A percentile compares a stretch with the other conserved stretches of the same genome.
Conservation (phyloP, 2,113 vertebrate genomes). For the Lasiurus cinereus region DNA sequence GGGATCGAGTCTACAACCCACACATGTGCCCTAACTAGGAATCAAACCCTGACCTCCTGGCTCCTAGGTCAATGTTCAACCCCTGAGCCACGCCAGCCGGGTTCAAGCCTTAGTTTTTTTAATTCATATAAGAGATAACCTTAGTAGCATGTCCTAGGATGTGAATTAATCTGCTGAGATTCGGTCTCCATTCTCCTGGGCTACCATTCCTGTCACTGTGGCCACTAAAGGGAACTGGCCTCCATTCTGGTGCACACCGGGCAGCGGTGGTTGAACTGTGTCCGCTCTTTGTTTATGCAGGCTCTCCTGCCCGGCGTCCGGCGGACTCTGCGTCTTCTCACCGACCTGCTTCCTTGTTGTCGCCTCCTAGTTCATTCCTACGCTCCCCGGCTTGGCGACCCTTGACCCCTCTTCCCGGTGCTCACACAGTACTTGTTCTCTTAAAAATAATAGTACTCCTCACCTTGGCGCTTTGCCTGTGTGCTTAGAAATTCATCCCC, state of each 20-base stretch:
- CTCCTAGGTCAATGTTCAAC: neutral
- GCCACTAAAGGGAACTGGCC: neutral
- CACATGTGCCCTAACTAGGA: neutral
- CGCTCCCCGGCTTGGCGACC: neutral
- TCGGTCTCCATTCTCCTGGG: neutral
- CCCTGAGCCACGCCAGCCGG: accelerated
- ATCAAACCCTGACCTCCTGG: neutral
- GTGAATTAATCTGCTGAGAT: neutral
- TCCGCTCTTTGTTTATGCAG: accelerated
- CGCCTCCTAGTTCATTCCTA: neutral
- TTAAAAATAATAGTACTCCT: neutral
- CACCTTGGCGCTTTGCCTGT: neutral
- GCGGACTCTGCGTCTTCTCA: no score
- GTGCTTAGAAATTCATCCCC: neutral
- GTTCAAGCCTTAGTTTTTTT: neutral
- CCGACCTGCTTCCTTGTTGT: neutral
- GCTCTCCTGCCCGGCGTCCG: accelerated
- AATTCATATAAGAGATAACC: neutral
- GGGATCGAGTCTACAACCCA: neutral
- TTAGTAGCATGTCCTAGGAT: neutral
- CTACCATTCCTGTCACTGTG: neutral
- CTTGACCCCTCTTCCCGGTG: neutral
- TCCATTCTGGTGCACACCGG: neutral
- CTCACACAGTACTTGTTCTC: no score
- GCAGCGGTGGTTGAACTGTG: neutral